Percentiles rank a stretch among this genome's conserved stretches.
Conservation (phyloP, 2,113 vertebrate species). For the Phoxinus phoxinus region DNA sequence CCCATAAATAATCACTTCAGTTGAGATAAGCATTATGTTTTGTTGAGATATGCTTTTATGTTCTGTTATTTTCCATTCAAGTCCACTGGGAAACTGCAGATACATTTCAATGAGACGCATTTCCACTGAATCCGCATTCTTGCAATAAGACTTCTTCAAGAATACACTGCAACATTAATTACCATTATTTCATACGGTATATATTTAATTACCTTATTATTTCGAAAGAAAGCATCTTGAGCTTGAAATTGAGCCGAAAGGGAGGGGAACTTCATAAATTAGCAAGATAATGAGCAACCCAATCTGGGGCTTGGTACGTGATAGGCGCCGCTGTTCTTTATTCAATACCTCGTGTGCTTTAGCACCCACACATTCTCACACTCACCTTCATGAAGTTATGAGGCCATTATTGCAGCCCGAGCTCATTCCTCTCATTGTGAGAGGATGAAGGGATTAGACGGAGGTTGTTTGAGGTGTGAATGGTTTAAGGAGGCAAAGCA, state of each 20-base stretch:
- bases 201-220: conserved; percentile 69
- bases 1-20: not conserved
- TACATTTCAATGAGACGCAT: not conserved
- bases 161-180: conserved; percentile 71
- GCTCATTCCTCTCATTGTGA: conserved; percentile 34
- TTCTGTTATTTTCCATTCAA: not conserved
- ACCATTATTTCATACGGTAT: conserved; percentile 68
- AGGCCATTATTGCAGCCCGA: not conserved
- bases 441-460: conserved; percentile 26
- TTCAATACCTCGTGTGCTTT: not conserved
- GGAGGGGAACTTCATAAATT: conserved; percentile 70
- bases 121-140: conserved; percentile 50
- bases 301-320: conserved; percentile 8
- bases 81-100: conserved; percentile 13
- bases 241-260: conserved; percentile 74
- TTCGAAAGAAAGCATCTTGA: conserved; percentile 73
- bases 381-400: conserved; percentile 15
- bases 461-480: conserved; percentile 24
- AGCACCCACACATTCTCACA: not conserved
- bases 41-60: conserved; percentile 3
- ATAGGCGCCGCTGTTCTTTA: conserved; percentile 9
- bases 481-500: not conserved
- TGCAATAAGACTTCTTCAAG: conserved; percentile 67
- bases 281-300: conserved; percentile 70
- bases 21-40: not conserved